Percentiles rank a stretch among this genome's conserved stretches.
Evolutionary conservation across 2,888 invertebrate genomes (phyloP).

Genomic region (Venusia cambrica): DNA sequence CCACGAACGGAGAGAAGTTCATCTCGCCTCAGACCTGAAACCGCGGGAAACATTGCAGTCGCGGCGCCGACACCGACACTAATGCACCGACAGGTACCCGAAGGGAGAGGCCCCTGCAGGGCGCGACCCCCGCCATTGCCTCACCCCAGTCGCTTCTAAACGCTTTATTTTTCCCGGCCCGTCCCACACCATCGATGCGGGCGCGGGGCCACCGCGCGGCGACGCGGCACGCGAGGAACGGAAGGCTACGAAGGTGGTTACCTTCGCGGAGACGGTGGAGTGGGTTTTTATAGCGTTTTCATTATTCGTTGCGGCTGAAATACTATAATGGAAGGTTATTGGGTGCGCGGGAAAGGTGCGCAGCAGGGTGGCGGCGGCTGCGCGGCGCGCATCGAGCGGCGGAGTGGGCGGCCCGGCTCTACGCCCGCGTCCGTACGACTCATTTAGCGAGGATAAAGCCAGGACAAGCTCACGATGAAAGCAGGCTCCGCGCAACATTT

Average conservation of each 20-base stretch:
- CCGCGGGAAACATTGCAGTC: conserved; percentile 39
- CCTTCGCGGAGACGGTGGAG: conserved; percentile 49
- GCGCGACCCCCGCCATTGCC: conserved; percentile 79
- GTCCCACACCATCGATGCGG: conserved; percentile 67
- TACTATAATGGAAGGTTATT: conserved; percentile 49
- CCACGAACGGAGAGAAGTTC: conserved; percentile 94
- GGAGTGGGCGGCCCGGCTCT: conserved; percentile 30
- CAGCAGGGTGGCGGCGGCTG: conserved; percentile 37
- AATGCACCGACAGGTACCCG: conserved; percentile 43
- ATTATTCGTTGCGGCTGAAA: conserved; percentile 57
- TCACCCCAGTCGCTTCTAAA: conserved; percentile 74
- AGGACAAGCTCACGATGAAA: too few species aligned
- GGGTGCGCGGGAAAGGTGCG: conserved; percentile 62
- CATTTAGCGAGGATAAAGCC: not conserved
- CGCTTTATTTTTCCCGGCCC: conserved; percentile 79
- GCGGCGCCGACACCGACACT: conserved; percentile 29
- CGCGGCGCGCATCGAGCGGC: conserved; percentile 30
- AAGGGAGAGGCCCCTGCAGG: conserved; percentile 67
- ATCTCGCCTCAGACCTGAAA: conserved; percentile 70
- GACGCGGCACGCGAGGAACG: conserved; percentile 27
- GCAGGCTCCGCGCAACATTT: too few species aligned
- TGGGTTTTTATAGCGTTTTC: conserved; percentile 65
- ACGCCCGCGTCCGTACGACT: conserved; percentile 21
- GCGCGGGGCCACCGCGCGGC: conserved; percentile 32
- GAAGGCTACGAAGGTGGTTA: conserved; percentile 43